phyloP scores from a whole-genome alignment of 2,888 invertebrate species.

The Epinotia demarniana region DNA sequence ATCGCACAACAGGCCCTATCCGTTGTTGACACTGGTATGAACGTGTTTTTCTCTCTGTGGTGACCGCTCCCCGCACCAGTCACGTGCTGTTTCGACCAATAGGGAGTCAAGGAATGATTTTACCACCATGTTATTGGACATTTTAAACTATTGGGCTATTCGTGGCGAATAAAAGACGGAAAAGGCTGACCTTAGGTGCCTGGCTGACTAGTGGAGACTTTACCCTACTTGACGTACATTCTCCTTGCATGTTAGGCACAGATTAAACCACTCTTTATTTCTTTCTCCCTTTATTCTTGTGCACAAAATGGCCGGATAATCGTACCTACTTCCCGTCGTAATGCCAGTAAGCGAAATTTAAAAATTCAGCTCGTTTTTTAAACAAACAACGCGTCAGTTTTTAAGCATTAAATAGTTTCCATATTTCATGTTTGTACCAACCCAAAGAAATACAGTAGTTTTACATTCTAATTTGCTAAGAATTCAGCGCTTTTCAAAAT shows the following conservation, averaged over 20 bases:
- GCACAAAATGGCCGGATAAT: conserved; percentile 37
- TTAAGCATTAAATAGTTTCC: conserved; percentile 22
- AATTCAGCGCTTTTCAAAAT: conserved; percentile 14
- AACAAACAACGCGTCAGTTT: conserved; percentile 16
- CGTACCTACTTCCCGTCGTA: conserved; percentile 27
- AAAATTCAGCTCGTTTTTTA: conserved; percentile 33
- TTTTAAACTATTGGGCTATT: too few relatives aligned
- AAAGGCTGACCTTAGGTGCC: too few relatives aligned
- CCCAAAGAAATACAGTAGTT: background rate
- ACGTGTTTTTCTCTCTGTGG: too few relatives aligned
- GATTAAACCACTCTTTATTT: conserved; percentile 29
- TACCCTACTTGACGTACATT: background rate
- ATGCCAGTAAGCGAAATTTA: conserved; percentile 33
- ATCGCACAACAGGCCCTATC: too few relatives aligned
- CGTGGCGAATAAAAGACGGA: too few relatives aligned
- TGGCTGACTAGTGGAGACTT: too few relatives aligned
- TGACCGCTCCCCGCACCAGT: too few relatives aligned
- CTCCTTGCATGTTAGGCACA: conserved; percentile 30
- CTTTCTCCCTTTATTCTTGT: conserved; percentile 33
- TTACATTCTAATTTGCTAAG: background rate
- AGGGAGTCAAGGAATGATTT: too few relatives aligned
- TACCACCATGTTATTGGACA: too few relatives aligned
- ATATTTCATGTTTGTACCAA: conserved; percentile 6
- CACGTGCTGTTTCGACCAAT: too few relatives aligned
- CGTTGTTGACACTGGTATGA: too few relatives aligned